Percentiles rank a stretch among this genome's conserved stretches.
Evolutionary conservation across 2,888 invertebrate species (phyloP).

Genomic region (Caenorhabditis sinica): DNA sequence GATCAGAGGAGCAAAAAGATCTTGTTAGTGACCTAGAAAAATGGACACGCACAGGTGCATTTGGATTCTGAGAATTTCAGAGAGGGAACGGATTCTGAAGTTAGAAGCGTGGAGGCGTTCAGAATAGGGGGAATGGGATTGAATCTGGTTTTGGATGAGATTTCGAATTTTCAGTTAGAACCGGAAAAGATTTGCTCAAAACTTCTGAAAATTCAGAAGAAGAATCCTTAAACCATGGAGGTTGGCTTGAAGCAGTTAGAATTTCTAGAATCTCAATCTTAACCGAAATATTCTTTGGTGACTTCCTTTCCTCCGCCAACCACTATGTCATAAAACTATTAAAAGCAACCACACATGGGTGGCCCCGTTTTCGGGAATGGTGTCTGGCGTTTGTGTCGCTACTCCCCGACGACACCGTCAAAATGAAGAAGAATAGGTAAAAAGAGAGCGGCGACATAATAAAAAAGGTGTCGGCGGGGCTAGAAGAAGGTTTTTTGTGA

Average conservation of each 20-base stretch:
- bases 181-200: not conserved
- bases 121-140: too few species aligned
- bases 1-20: not conserved
- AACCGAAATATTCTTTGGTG: too few species aligned
- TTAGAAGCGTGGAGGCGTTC: too few species aligned
- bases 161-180: too few species aligned
- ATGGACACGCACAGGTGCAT: constrained; percentile 27
- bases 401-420: too few species aligned
- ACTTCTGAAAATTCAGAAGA: too few species aligned
- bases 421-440: constrained; percentile 42
- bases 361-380: constrained; percentile 34
- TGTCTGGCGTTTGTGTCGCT: constrained; percentile 49
- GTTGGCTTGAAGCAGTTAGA: too few species aligned
- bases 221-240: not conserved
- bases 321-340: constrained; percentile 31
- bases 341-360: constrained; percentile 46
- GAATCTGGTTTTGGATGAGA: too few species aligned
- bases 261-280: too few species aligned
- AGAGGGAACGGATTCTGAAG: not conserved
- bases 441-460: constrained; percentile 44
- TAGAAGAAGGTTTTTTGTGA: constrained; percentile 28
- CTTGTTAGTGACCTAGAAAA: constrained; percentile 18
- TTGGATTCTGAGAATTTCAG: constrained; percentile 1
- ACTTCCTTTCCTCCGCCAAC: not conserved
- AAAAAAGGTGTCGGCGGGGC: constrained; percentile 22